Base-by-base conservation (phyloP, 2,797 vertebrate species). In the Sylvilagus floridanus region DNA sequence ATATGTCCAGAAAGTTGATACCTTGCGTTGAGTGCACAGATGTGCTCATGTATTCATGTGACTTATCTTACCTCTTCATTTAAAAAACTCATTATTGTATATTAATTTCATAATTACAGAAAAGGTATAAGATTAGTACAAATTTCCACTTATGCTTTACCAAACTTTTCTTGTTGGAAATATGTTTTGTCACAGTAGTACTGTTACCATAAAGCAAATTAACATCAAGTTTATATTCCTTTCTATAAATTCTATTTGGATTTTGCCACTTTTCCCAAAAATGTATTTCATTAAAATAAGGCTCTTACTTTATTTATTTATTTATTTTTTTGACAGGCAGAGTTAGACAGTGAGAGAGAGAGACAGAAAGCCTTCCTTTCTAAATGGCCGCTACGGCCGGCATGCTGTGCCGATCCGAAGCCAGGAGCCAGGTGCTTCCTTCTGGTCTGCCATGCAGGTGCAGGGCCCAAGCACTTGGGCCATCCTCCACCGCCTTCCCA, bases 81-180 rank as follows among this genome's bases (percentile, higher is more conserved):
- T 73, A 28, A 63, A 72, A 47, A 50, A 3, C 5, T 50, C 32
- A 37, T 63, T 90, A 65, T 78, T 87, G 93, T 90, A 54, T 90
- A 78, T 76, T 71, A 81, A 54, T 77, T 73, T 76, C 83, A 65
- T 50, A 88, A 82, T 54, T 73, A 88, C 2, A 92, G 11, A 87
- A 96, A 57, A 84, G 5, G 65, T 57, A 72, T 0, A 12, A 63
- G 60, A 73, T 66, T 90, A 37, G 21, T 65, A 75, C 37, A 26
- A 77, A 12, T 72, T 84, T 14, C 8, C 12, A 54, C 0, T 65
- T 75, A 79, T 4, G n/a, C 32, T 54, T 66, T 28, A 69, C 26
- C 17, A 78, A 60, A 1, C 9, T 90, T 93, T 42, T 93, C 19
- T 84, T 83, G 62, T 65, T 68, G 13, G 65, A 79, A 37, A 12